phyloP scores from a whole-genome alignment of 2,113 vertebrate genomes.

The Formicarius rufipectus region DNA sequence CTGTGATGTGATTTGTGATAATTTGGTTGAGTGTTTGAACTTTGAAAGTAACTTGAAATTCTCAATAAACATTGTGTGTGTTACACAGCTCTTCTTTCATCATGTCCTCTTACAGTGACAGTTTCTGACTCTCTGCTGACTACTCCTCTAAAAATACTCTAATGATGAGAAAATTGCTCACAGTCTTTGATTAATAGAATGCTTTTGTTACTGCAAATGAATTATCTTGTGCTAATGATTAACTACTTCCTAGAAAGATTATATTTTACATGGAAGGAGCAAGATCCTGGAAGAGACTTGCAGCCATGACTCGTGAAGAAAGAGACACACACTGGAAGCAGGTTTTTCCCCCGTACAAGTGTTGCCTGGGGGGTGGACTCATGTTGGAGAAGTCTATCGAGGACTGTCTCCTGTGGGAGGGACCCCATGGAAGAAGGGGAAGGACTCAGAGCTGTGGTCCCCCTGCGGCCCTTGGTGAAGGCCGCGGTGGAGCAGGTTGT shows the following conservation, averaged over 20 bases:
- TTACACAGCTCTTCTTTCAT: neutral
- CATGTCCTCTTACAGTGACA: neutral
- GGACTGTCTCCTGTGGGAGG: too few species aligned
- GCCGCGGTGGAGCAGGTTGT: too few species aligned
- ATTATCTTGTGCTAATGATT: neutral
- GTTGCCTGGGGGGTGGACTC: too few species aligned
- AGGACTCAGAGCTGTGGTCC: too few species aligned
- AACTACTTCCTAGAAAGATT: neutral
- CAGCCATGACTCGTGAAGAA: too few species aligned
- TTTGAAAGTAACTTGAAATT: neutral
- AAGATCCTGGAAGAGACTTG: too few species aligned
- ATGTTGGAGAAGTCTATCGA: too few species aligned
- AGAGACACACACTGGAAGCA: too few species aligned
- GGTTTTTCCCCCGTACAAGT: too few species aligned
- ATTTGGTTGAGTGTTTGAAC: neutral
- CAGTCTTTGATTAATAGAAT: neutral
- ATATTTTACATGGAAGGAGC: neutral
- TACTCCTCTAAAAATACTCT: neutral
- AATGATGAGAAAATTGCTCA: neutral
- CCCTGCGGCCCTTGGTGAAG: too few species aligned
- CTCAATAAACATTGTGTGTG: neutral
- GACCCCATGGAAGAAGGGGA: too few species aligned
- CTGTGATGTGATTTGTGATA: neutral
- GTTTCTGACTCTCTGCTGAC: neutral
- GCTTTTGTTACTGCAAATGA: neutral